Conservation (phyloP, 2,888 invertebrate genomes). For the Drosophila fulvimacula region DNA sequence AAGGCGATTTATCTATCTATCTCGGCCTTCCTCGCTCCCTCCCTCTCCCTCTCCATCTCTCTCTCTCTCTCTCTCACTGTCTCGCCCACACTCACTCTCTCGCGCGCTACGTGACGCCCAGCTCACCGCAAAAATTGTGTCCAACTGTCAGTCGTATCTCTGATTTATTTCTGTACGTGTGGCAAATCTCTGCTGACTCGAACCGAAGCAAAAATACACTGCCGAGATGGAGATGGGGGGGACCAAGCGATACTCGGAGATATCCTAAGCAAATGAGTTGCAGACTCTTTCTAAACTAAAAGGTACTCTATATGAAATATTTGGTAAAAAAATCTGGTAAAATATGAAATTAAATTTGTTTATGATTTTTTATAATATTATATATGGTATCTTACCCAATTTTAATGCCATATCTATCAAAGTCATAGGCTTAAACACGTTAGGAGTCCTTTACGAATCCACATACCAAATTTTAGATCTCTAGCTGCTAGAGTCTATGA, state of each 20-base stretch:
- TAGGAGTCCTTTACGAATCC: no score
- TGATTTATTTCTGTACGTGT: constrained; percentile 55
- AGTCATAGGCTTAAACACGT: no score
- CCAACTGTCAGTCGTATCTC: constrained; percentile 35
- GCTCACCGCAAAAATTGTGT: constrained; percentile 27
- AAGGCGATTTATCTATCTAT: constrained; percentile 5
- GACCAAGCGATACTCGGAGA: neutral
- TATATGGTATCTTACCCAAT: no score
- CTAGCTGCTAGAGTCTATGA: no score
- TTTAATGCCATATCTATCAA: no score
- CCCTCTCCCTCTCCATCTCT: neutral
- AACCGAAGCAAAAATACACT: constrained; percentile 31
- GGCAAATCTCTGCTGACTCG: neutral
- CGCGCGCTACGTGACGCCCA: constrained; percentile 38
- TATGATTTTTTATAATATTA: no score
- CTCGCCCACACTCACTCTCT: neutral
- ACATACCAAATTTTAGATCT: no score
- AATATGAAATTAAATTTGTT: no score
- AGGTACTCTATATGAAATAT: no score
- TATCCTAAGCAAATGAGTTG: neutral
- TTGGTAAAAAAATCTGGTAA: no score
- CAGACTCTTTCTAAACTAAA: no score
- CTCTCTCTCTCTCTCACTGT: neutral
- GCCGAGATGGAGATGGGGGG: no score
- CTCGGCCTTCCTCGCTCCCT: neutral